Evolutionary conservation across 2,797 vertebrate genomes (phyloP).

Genomic region (Channallabes apus): DNA sequence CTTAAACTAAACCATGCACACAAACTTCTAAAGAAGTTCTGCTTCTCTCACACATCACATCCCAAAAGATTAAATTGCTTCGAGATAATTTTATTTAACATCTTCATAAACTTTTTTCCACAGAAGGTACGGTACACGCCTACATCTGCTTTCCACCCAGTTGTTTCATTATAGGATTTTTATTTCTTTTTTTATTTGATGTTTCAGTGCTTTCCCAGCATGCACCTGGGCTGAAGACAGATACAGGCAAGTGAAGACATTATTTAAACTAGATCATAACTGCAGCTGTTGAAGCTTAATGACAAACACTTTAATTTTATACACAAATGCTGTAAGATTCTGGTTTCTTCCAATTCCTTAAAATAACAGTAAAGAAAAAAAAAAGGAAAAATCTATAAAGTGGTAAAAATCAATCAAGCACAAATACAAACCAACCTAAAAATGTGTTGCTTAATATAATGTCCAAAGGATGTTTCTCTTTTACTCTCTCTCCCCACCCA

Average conservation of each 20-base stretch:
- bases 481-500: slow-evolving; percentile 18
- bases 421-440: slow-evolving; percentile 77
- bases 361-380: slow-evolving; percentile 73
- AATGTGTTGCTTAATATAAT: slow-evolving; percentile 62
- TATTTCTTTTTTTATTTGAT: slow-evolving; percentile 31
- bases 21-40: background rate
- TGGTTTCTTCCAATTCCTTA: slow-evolving; percentile 77
- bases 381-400: slow-evolving; percentile 83
- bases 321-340: slow-evolving; percentile 81
- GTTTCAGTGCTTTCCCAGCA: slow-evolving; percentile 81
- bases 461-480: slow-evolving; percentile 50
- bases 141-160: slow-evolving; percentile 53
- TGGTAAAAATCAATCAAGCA: slow-evolving; percentile 90
- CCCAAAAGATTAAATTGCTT: background rate
- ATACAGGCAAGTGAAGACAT: slow-evolving; percentile 81
- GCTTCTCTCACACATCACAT: background rate
- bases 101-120: slow-evolving; percentile 81
- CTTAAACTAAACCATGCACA: background rate
- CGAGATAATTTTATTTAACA: slow-evolving; percentile 74
- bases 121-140: slow-evolving; percentile 68
- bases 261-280: slow-evolving; percentile 74
- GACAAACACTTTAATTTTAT: slow-evolving; percentile 79
- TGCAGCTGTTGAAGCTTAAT: slow-evolving; percentile 87
- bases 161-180: slow-evolving; percentile 30
- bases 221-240: slow-evolving; percentile 85